These are phyloP conservation scores for Eidolon dupreanum DNA, from an alignment of 2,797 vertebrate species.

Conservation along the genomic window DNA sequence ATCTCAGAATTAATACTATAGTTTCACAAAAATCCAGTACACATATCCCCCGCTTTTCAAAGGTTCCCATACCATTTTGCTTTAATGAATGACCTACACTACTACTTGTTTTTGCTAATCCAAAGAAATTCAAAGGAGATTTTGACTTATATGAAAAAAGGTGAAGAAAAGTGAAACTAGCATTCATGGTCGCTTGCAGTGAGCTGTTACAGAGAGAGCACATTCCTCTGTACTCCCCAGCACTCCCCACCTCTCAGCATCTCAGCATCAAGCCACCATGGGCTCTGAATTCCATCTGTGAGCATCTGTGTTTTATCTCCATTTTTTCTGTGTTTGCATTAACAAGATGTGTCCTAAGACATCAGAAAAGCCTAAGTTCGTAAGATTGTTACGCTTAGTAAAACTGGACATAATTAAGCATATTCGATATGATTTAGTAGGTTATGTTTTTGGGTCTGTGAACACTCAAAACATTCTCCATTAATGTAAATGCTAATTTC, in stretches of 20 bases:
- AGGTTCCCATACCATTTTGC: not conserved
- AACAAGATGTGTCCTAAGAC: not conserved
- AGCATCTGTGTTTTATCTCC: not conserved
- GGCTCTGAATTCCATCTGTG: not conserved
- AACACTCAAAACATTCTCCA: not conserved
- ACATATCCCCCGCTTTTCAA: not conserved
- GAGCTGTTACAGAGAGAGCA: not conserved
- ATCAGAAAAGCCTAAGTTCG: not conserved
- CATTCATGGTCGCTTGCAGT: not conserved
- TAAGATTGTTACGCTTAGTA: not conserved
- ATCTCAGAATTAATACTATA: not conserved
- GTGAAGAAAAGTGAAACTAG: not conserved
- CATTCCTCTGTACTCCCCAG: too few relatives aligned
- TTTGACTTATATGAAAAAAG: not conserved
- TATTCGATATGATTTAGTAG: not conserved
- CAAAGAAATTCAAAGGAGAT: not conserved
- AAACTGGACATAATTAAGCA: not conserved
- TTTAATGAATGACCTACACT: not conserved
- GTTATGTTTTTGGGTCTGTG: not conserved
- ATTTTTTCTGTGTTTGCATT: not conserved
- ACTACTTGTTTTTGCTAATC: not conserved
- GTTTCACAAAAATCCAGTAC: not conserved
- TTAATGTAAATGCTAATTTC: not conserved
- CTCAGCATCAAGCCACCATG: not conserved
- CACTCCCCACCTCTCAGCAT: not conserved